A percentile compares a stretch with the other conserved stretches of the same genome.
Evolutionary conservation across 2,113 vertebrate genomes (phyloP).

Genomic region (Morone chrysops): DNA sequence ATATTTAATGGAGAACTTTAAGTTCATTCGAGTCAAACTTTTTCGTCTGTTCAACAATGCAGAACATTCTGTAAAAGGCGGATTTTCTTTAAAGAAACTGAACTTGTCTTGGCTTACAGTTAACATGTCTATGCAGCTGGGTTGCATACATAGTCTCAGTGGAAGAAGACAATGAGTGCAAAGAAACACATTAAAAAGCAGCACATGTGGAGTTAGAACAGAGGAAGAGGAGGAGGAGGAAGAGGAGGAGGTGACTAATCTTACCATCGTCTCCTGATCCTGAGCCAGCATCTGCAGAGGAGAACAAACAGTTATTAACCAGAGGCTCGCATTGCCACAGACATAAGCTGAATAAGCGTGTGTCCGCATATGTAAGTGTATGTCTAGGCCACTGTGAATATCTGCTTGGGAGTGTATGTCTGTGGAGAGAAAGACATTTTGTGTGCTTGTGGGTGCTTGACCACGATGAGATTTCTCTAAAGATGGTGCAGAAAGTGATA

Average conservation of each 20-base stretch:
- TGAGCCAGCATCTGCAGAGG: constrained; percentile 81
- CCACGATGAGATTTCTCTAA: constrained; percentile 26
- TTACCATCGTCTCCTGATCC: constrained; percentile 86
- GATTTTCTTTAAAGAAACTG: neutral
- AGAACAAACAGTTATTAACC: constrained; percentile 74
- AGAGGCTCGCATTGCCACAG: constrained; percentile 46
- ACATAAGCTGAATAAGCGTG: constrained; percentile 55
- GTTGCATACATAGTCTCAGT: neutral
- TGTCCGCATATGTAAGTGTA: constrained; percentile 56
- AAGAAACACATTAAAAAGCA: constrained; percentile 30
- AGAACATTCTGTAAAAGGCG: too few relatives aligned
- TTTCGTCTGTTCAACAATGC: neutral
- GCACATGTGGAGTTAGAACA: constrained; percentile 26
- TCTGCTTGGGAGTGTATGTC: constrained; percentile 22
- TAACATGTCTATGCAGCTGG: neutral
- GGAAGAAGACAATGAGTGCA: constrained; percentile 1
- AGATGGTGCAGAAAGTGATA: constrained; percentile 23
- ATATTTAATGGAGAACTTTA: neutral
- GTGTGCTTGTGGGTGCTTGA: neutral
- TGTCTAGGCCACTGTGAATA: constrained; percentile 31
- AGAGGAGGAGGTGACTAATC: constrained; percentile 49
- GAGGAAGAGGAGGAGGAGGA: constrained; percentile 25
- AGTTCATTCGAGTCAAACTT: neutral
- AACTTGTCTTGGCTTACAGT: neutral
- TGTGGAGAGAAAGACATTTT: neutral